Base-by-base conservation (phyloP, 2,888 invertebrate genomes). In the Drosophila prolongata region DNA sequence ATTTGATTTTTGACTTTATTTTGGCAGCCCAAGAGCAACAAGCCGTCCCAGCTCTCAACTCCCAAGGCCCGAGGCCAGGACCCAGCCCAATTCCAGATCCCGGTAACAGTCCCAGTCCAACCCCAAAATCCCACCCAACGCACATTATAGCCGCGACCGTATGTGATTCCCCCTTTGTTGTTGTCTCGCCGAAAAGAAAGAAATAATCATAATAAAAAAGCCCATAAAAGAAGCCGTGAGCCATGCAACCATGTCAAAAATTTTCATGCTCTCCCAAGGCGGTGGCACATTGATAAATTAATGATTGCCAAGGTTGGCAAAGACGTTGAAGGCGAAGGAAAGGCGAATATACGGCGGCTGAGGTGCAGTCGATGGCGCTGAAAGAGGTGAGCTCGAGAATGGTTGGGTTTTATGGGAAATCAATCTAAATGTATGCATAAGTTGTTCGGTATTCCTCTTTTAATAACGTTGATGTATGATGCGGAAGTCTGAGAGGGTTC, bases 1-100 rank as follows among this genome's bases (percentile, higher is more conserved):
- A 88, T 89, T 89, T 89, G 80, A 82, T 85, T 89, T 85, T 87
- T 90, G 89, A 89, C 87, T 90, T 89, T 87, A 79, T 79, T 76
- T 76, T 77, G 77, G 71, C 78, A 78, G 76, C 61, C 73, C 42
- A 30, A 37, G 14, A 75, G 80, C 89, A 82, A 80, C 86, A 82
- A 78, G 80, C 58, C 35, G 52, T 14, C 42, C 30, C 14, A 42
- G 42, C 34, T 42, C 56, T 55, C 49, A 40, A 38, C 52, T 35
- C 50, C 70, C 56, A 58, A 34, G 57, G 6, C 60, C 40, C 68
- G 44, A 42, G 44, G 27, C 56, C 27, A 60, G 35, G 35, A 50
- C 42, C 47, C 53, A 47, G 50, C 52, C 53, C 52, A 64, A 61
- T 68, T 66, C 35, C 38, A 35, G 9, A 35, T 55, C 54, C 55